Base-by-base conservation (phyloP, 2,113 vertebrate species). In the Bagarius yarrelli region DNA sequence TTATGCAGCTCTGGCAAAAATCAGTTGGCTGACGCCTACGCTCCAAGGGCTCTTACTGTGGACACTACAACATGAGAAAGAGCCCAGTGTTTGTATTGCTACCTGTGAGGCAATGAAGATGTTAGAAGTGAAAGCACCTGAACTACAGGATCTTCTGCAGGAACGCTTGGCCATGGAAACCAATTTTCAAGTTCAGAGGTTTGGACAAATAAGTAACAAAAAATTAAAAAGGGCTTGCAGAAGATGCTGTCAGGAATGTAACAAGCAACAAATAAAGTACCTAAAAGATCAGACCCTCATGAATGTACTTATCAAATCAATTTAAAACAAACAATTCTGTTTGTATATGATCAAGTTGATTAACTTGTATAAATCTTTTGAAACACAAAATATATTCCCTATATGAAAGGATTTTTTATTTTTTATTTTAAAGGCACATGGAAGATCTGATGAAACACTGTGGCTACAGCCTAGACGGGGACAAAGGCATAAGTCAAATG, bases 81-180 rank as follows among this genome's bases (percentile, higher is more conserved):
- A 93, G 36, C 91, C 93, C 73, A 88, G 83, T 0, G 87, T 94
- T 8, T 90, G 91, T 60, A 82, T 92, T 13, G 93, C 93, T 85
- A 91, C 91, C 55, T 93, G 91, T 59, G 84, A 89, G 14, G 91
- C 89, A 81, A 89, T 94, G 72, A 83, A 83, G n/a, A 83, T 75
- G 64, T 84, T 93, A 69, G 81, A 86, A 12, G 80, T 93, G 78
- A 84, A 89, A 66, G 89, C 90, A 16, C 73, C 87, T 40, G 85
- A 78, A 3, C 85, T 94, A 70, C 91, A 89, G 73, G 78, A 90
- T 32, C 87, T 90, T 2, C 87, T 94, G 77, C 87, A 91, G 64
- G 86, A 93, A 0, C 87, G 89, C 25, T 81, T 91, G 78, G 84
- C 90, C 57, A 78, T 94, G 70, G 94, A 94, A 79, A 55, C 87